phyloP scores from a whole-genome alignment of 2,113 vertebrate species.

The Grantiella picta region DNA sequence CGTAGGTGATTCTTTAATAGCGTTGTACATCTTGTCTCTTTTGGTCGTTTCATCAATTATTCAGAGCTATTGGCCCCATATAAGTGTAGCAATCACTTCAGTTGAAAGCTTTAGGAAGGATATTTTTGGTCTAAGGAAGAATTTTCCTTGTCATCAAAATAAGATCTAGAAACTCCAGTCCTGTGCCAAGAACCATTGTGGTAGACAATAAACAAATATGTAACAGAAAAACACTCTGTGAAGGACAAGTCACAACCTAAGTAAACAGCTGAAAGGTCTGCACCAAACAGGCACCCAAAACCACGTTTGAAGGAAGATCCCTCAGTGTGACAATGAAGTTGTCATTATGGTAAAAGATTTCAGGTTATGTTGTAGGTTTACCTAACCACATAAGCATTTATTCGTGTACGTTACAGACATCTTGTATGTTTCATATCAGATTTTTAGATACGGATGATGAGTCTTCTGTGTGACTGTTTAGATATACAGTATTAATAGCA shows the following conservation, averaged over 20 bases:
- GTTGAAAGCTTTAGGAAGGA: neutral
- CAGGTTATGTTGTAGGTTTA: neutral
- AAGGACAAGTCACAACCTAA: neutral
- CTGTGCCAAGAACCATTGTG: neutral
- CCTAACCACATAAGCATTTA: neutral
- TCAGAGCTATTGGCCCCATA: neutral
- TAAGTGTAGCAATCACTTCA: neutral
- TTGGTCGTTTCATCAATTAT: neutral
- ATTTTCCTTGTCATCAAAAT: neutral
- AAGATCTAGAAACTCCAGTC: neutral
- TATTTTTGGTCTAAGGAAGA: neutral
- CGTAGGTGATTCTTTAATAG: neutral
- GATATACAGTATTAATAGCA: neutral
- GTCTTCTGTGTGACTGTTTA: neutral
- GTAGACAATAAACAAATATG: neutral
- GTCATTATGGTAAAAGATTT: neutral
- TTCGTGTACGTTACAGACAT: neutral
- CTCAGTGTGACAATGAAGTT: neutral
- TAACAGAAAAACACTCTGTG: neutral
- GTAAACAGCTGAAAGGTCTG: neutral
- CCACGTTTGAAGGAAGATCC: accelerated
- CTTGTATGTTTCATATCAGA: neutral
- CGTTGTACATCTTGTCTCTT: neutral
- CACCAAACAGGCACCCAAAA: neutral
- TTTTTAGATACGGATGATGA: neutral